These are phyloP conservation scores for Falco punctatus DNA, from an alignment of 2,113 vertebrate genomes.

Conservation along the genomic window DNA sequence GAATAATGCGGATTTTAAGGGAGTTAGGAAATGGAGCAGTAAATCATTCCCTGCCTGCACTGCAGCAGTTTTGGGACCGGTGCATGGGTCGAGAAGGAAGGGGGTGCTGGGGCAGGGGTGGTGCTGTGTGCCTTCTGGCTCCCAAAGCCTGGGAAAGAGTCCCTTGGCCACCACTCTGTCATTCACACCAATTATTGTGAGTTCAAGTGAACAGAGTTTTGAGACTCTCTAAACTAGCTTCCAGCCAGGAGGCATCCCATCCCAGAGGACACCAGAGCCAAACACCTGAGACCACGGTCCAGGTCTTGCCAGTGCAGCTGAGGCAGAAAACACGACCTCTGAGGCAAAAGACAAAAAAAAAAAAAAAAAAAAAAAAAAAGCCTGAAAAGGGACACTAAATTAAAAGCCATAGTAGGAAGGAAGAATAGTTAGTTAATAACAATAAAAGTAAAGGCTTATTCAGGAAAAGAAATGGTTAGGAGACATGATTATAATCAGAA, in stretches of 20 bases:
- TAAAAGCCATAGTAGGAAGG: not conserved
- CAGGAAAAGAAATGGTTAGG: not conserved
- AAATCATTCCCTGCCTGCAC: not conserved
- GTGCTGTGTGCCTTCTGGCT: not conserved
- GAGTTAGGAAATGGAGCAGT: not conserved
- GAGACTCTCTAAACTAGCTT: not conserved
- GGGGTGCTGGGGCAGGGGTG: not conserved
- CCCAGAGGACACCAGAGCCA: not conserved
- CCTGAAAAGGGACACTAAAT: not conserved
- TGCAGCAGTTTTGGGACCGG: not conserved
- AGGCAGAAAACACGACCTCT: not conserved
- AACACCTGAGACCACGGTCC: accelerated
- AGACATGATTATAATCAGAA: not conserved
- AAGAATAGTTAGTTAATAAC: not conserved
- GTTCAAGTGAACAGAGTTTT: not conserved
- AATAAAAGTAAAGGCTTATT: not conserved
- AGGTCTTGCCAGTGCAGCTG: not conserved
- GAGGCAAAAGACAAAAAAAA: not conserved
- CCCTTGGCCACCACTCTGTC: not conserved
- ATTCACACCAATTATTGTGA: not conserved
- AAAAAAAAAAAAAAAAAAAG: not conserved
- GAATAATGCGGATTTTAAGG: not conserved
- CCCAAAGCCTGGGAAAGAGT: accelerated
- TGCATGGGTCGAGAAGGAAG: not conserved
- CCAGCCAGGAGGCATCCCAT: not conserved